Percentiles rank a stretch among this genome's conserved stretches.
phyloP scores from a whole-genome alignment of 1,140 invertebrate genomes.

The Papilio dardanus region DNA sequence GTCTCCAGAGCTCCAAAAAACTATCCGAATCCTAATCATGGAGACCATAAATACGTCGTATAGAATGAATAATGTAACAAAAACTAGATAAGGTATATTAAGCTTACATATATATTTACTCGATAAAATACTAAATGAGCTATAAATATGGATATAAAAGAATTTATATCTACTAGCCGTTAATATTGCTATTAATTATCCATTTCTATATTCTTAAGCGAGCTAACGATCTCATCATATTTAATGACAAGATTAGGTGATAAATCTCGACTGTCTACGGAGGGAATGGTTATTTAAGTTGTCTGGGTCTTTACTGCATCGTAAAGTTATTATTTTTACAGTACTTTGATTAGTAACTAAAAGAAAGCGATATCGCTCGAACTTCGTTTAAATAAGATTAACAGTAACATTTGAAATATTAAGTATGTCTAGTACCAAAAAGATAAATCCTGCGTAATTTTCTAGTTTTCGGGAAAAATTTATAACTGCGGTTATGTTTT shows the following conservation, averaged over 20 bases:
- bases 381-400: too few species aligned
- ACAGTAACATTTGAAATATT: background rate
- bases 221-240: constrained; percentile 9
- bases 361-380: too few species aligned
- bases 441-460: too few species aligned
- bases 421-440: too few species aligned
- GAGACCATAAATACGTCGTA: too few species aligned
- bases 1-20: too few species aligned
- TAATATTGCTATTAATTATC: constrained; percentile 22
- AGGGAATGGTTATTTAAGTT: background rate
- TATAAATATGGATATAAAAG: constrained; percentile 24
- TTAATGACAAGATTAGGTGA: constrained; percentile 4
- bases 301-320: background rate
- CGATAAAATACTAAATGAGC: constrained; percentile 11
- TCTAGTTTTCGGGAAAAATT: too few species aligned
- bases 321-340: background rate
- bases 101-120: background rate
- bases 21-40: too few species aligned
- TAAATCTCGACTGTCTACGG: background rate
- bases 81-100: background rate
- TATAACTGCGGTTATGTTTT: too few species aligned
- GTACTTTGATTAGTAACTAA: background rate
- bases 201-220: constrained; percentile 27
- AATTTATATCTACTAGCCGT: constrained; percentile 12
- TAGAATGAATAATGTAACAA: too few species aligned